Evolutionary conservation across 1,140 invertebrate genomes (phyloP), one percentile per base, ranked within the genome.

Genomic region (Plodia interpunctella): DNA sequence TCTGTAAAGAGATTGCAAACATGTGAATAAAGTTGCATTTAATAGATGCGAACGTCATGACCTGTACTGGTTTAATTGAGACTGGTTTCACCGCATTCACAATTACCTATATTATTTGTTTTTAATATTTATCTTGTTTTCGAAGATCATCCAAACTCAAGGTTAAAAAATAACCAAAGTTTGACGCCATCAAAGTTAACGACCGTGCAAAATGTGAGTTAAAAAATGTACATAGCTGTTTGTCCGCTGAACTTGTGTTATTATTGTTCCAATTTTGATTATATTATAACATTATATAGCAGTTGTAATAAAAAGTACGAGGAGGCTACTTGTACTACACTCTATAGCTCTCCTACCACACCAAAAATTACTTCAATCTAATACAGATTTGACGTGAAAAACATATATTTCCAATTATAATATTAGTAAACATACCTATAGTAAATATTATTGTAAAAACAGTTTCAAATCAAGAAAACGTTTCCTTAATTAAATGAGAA

Each of bases 91-190:
- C 35, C 8, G 5, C 35, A 11, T 2, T 9, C 2, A 38, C 35
- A 13, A 38, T 38, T 38, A 38, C 35, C 2, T 8, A 38, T 38
- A 38, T 38, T 8, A 5, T 38, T 8, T 38, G 11, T 38, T 38
- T 38, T 11, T 38, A 38, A 5, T 38, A 38, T 11, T 28, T 8
- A 38, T 5, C 5, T 9, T 38, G 35, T 2, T 2, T 5, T 8
- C 13, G 11, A 38, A 13, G 11, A 11, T 38, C 11, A 11, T 38
- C 35, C 8, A 38, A 38, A 38, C 5, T 13, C 35, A 38, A 38
- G 35, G 35, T 38, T 38, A n/a, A 38, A 38, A 38, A 38, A 38
- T 38, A 38, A 38, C 35, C 35, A 38, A 38, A 38, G 35, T 38
- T 11, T 38, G 35, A 38, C 35, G 8, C 11, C 35, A 13, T 38